These are phyloP conservation scores for Drosophila auraria DNA, from an alignment of 1,140 invertebrate species.

Conservation along the genomic window DNA sequence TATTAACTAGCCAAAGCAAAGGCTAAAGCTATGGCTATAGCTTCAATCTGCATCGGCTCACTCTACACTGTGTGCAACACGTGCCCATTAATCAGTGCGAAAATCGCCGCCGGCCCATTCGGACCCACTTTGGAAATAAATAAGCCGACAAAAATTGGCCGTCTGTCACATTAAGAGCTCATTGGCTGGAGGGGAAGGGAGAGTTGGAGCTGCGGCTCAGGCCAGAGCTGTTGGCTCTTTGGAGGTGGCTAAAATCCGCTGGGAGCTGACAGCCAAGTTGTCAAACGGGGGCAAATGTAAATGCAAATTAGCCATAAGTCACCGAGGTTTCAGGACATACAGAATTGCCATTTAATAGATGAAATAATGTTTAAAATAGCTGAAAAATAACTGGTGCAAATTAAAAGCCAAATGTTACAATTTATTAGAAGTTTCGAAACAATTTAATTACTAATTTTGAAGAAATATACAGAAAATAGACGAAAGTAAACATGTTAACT, in stretches of 20 bases:
- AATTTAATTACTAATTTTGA: not conserved
- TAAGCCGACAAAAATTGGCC: constrained; percentile 51
- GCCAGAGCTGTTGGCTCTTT: not conserved
- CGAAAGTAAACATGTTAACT: not conserved
- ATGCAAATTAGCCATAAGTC: constrained; percentile 63
- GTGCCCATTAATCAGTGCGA: constrained; percentile 71
- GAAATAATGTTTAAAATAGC: not conserved
- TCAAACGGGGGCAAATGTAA: constrained; percentile 63
- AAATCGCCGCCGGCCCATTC: constrained; percentile 53
- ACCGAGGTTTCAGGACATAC: constrained; percentile 36
- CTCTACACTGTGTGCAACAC: constrained; percentile 35
- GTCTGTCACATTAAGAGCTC: constrained; percentile 61
- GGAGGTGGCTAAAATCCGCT: constrained; percentile 38
- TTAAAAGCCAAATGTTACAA: not conserved
- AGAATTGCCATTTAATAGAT: constrained; percentile 9
- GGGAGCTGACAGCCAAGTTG: constrained; percentile 47
- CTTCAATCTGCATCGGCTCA: constrained; percentile 32
- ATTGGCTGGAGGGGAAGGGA: not conserved
- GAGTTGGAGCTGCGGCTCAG: not conserved
- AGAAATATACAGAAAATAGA: not conserved
- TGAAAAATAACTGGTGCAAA: not conserved
- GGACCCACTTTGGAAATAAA: constrained; percentile 43
- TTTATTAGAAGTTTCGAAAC: no score
- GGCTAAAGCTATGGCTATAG: constrained; percentile 17
- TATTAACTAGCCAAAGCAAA: constrained; percentile 57